Base-by-base conservation (phyloP, 2,888 invertebrate species). In the Bhutanitis thaidina region DNA sequence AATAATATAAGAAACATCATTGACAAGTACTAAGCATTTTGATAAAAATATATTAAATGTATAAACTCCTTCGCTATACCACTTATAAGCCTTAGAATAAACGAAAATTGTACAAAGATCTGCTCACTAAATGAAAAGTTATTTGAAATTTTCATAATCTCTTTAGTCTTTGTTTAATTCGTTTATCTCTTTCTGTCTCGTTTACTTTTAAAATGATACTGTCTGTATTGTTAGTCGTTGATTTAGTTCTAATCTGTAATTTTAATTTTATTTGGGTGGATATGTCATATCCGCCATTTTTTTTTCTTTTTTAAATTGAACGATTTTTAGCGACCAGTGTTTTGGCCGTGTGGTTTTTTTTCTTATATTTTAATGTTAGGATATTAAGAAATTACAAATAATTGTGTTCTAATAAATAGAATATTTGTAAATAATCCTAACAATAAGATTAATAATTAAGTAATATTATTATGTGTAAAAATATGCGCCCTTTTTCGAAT, bases 21-120 rank as follows among this genome's bases (percentile, higher is more conserved):
- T 15, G 15, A 34, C 27, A 27, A 10, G 7, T 20, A 45, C 32
- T 40, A 40, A 34, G 35, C 9, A 34, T 41, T 39, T 40, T 48
- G 48, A 39, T 48, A 39, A 48, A 40, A 48, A 48, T 48, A 41
- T 40, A 41, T 41, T 48, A 12, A 39, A 12, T 34, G n/a, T 27
- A 32, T n/a, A 39, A 39, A 32, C n/a, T 16, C n/a, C 30, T 13
- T 40, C 32, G 5, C 14, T 48, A 35, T 35, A 34, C 8, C 25
- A 32, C 3, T 25, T 7, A 35, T 39, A 39, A 13, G 25, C 12
- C 30, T 32, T 44, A 44, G 36, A 0, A 0, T 20, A 16, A 13
- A 35, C 10, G 35, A n/a, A 16, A 38, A 46, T 46, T 46, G 45
- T 46, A 46, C 45, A 46, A 46, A 46, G 8, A 30, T 46, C 13